Evolutionary conservation across 30 jellyfish, hydroid and myxozoan genomes (phyloP), one percentile per base, ranked within the genome.

Genomic region (Catostylus mosaicus): DNA sequence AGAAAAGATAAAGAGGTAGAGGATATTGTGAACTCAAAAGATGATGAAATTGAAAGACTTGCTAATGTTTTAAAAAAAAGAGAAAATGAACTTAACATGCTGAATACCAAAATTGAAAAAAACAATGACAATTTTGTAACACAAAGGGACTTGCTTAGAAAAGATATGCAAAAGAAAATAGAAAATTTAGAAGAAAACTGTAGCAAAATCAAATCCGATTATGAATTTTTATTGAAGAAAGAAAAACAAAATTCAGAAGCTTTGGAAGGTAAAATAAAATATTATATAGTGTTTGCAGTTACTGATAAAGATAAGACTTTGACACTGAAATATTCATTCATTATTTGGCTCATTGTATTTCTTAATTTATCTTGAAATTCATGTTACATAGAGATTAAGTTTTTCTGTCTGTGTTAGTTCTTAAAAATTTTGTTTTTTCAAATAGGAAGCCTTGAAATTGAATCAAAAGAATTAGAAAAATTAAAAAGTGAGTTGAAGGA

Each of bases 401-500:
- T n/a, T n/a, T n/a, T n/a, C n/a, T n/a, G n/a, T n/a, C n/a, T n/a
- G n/a, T n/a, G n/a, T n/a, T n/a, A 23, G 7, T 9, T 60, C 36
- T 61, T 26, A 2, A 7, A 26, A 0, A 26, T 26, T 8, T 43
- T 8, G 56, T 61, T 61, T 24, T 26, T 9, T 61, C 18, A 4
- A 61, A 50, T 45, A 69, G 82, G 24, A 5, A 37, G 24, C 3
- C 57, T 69, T 69, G 67, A 22, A 14, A 30, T 31, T 10, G 23
- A 24, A 46, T 45, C 84, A 45, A 47, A 31, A 30, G 88, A 77
- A 26, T 40, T 77, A 27, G 88, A 59, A 33, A 77, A 32, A 19
- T 52, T 78, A 35, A 59, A 34, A 36, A 68, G 65, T 22, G 92
- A 82, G 14, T 30, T 82, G 52, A 52, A 56, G 68, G 31, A 48